Evolutionary conservation across 2,797 vertebrate species (phyloP).

Genomic region (Ammospiza maritima): DNA sequence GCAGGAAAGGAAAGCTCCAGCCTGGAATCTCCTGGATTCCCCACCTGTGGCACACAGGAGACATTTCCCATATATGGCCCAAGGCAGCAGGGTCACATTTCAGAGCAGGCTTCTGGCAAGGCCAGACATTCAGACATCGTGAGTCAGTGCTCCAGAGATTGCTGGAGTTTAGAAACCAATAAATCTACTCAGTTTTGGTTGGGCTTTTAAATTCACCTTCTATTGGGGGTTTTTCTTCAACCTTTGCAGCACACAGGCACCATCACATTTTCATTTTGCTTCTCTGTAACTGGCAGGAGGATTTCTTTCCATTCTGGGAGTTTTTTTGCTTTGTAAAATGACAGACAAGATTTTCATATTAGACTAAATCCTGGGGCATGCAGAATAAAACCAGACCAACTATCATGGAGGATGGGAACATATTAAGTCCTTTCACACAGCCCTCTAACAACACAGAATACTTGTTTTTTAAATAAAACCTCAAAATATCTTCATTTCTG

Average conservation of each 20-base stretch:
- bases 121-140: slow-evolving; percentile 14
- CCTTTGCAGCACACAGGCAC: background rate
- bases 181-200: background rate
- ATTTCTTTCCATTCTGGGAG: background rate
- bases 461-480: background rate
- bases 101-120: slow-evolving; percentile 6
- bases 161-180: background rate
- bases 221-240: background rate
- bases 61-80: slow-evolving; percentile 28
- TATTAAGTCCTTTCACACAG: background rate
- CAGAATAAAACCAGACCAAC: background rate
- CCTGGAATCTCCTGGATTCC: background rate
- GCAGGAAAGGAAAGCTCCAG: background rate
- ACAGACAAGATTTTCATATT: background rate
- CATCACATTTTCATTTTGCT: background rate
- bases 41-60: background rate
- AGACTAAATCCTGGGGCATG: background rate
- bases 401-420: background rate
- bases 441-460: background rate
- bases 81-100: background rate
- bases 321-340: background rate
- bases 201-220: background rate
- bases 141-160: slow-evolving; percentile 52
- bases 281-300: background rate
- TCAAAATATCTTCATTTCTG: background rate